Evolutionary conservation across 2,113 vertebrate species (phyloP).

Genomic region (Corythaeola cristata): DNA sequence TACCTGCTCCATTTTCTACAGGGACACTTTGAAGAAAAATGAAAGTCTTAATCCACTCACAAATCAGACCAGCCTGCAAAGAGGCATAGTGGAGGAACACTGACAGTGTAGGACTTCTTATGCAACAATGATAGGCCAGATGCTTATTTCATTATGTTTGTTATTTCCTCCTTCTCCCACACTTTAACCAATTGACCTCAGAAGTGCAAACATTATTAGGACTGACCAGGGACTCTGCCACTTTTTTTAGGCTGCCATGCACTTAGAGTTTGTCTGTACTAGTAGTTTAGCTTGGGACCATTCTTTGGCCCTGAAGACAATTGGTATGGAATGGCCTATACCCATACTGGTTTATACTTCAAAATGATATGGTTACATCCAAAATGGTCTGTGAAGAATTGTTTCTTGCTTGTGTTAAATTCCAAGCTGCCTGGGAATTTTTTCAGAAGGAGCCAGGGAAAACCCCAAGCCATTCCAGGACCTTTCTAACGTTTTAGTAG

Average conservation of each 20-base stretch:
- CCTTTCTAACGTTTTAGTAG: neutral
- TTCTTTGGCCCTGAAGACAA: neutral
- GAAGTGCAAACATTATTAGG: neutral
- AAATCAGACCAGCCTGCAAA: neutral
- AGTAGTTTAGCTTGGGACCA: neutral
- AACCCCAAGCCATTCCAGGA: neutral
- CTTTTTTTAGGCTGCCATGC: neutral
- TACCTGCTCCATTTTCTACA: neutral
- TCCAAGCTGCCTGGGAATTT: neutral
- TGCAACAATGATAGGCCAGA: accelerated
- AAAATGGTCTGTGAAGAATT: neutral
- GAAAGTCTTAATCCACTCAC: neutral
- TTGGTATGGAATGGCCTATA: neutral
- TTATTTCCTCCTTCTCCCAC: neutral
- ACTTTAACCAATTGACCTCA: neutral
- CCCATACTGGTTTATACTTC: neutral
- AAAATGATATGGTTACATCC: neutral
- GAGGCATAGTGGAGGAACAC: neutral
- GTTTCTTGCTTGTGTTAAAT: neutral
- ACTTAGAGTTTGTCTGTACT: neutral
- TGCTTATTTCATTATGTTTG: neutral
- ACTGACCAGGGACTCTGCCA: neutral
- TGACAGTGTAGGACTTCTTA: neutral
- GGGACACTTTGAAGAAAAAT: neutral
- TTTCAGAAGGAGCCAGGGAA: neutral